phyloP scores from a whole-genome alignment of 2,888 invertebrate species.

The Priocnemis perturbator region DNA sequence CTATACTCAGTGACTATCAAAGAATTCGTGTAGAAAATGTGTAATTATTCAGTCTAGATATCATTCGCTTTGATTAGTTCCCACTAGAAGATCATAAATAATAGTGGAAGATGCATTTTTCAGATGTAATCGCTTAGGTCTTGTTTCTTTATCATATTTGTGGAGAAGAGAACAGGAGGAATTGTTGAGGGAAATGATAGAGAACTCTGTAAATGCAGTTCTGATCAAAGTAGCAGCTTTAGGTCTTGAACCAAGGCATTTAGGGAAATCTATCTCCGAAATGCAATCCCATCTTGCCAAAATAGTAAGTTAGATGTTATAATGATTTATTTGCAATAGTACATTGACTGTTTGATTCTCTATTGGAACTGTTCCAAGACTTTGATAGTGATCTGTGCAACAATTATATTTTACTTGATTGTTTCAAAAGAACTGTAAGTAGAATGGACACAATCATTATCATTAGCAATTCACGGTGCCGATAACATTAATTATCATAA shows the following conservation, averaged over 20 bases:
- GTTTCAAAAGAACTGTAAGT: too few relatives aligned
- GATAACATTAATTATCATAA: slow-evolving; percentile 7
- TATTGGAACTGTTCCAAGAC: neutral
- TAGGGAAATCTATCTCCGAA: slow-evolving; percentile 90
- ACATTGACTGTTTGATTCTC: neutral
- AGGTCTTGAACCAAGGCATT: slow-evolving; percentile 92
- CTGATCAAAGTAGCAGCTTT: slow-evolving; percentile 98
- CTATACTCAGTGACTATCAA: slow-evolving; percentile 99
- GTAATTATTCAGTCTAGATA: slow-evolving; percentile 79
- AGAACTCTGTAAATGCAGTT: slow-evolving; percentile 92
- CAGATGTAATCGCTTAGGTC: slow-evolving; percentile 92
- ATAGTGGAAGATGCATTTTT: slow-evolving; percentile 42
- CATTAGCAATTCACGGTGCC: too few relatives aligned
- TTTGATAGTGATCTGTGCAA: neutral
- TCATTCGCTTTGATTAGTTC: neutral
- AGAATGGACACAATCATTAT: too few relatives aligned
- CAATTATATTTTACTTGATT: neutral
- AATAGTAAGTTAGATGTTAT: slow-evolving; percentile 80
- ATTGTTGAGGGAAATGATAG: slow-evolving; percentile 97
- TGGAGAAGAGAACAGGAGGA: slow-evolving; percentile 98
- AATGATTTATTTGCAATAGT: slow-evolving; percentile 39
- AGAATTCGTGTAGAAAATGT: slow-evolving; percentile 98
- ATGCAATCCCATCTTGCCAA: slow-evolving; percentile 91
- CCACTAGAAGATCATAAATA: too few relatives aligned
- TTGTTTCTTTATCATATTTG: slow-evolving; percentile 93